Conservation (phyloP, 1,140 invertebrate species). For the Cydia pomonella region DNA sequence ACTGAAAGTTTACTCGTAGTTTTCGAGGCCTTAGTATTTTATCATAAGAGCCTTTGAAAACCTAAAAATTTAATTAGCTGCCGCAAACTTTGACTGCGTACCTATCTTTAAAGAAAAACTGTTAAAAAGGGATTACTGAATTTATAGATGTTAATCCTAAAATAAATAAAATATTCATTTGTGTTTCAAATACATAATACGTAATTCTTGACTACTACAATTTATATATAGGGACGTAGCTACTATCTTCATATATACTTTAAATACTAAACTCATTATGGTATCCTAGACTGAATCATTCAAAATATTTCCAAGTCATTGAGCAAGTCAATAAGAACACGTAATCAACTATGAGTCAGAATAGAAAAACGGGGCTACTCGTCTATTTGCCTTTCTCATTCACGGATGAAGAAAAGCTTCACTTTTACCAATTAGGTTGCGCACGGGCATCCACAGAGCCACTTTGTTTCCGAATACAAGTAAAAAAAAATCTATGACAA, state of each 20-base stretch:
- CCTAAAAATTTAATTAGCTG: neutral
- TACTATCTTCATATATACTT: no score
- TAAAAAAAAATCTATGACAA: conserved; percentile 62
- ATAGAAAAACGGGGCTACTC: conserved; percentile 45
- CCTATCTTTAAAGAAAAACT: neutral
- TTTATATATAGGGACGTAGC: no score
- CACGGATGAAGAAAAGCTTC: conserved; percentile 61
- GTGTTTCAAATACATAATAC: no score
- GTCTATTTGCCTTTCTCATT: conserved; percentile 70
- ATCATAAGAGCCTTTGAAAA: neutral
- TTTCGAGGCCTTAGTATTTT: neutral
- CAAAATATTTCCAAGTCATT: conserved; percentile 24
- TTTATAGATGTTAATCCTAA: no score
- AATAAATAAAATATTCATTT: no score
- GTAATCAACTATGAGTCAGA: conserved; percentile 48
- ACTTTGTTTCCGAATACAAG: conserved; percentile 73
- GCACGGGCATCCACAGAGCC: conserved; percentile 52
- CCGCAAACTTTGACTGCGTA: neutral
- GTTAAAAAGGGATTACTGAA: neutral
- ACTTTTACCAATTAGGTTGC: conserved; percentile 76
- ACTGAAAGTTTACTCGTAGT: neutral
- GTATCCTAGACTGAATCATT: neutral
- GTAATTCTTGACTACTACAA: no score
- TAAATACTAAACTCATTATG: neutral
- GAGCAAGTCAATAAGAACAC: conserved; percentile 17